A percentile compares a stretch with the other conserved stretches of the same genome.
Conservation (phyloP, 2,113 vertebrate genomes). For the Maccullochella peelii region DNA sequence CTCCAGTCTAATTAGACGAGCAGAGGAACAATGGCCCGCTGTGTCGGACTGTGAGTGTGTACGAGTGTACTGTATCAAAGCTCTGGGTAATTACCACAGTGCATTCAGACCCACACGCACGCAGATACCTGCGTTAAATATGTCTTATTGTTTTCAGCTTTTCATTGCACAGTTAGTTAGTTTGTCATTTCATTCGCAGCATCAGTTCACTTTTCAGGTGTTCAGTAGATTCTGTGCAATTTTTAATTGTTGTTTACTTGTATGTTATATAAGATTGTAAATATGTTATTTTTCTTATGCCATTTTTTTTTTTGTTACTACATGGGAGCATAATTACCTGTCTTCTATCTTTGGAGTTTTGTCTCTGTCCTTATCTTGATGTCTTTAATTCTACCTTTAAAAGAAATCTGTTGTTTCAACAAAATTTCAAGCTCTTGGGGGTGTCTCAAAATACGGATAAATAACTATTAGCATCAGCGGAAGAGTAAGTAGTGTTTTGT, state of each 20-base stretch:
- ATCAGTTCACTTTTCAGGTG: not conserved
- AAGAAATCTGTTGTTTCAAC: not conserved
- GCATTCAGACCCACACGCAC: slow-evolving; percentile 17
- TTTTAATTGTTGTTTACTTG: not conserved
- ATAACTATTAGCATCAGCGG: too few species aligned
- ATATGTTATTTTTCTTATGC: not conserved
- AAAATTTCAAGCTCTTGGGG: not conserved
- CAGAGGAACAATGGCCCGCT: slow-evolving; percentile 34
- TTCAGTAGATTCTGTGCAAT: not conserved
- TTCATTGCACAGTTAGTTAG: not conserved
- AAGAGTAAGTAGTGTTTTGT: too few species aligned
- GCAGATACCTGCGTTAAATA: not conserved
- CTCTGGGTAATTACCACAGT: slow-evolving; percentile 23
- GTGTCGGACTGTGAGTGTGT: not conserved
- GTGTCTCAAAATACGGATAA: not conserved
- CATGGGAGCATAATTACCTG: not conserved
- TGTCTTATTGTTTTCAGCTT: not conserved
- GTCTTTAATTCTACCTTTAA: not conserved
- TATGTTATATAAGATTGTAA: not conserved
- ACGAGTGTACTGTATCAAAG: slow-evolving; percentile 1
- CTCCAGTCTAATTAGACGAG: slow-evolving; percentile 37
- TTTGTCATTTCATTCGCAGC: not conserved
- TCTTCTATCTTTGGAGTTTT: not conserved
- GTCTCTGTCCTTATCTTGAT: not conserved
- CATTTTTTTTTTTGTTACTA: not conserved